Percentiles rank a stretch among this genome's conserved stretches.
These are phyloP conservation scores for Aldabrachelys gigantea DNA, from an alignment of 2,113 vertebrate species.

Conservation along the genomic window DNA sequence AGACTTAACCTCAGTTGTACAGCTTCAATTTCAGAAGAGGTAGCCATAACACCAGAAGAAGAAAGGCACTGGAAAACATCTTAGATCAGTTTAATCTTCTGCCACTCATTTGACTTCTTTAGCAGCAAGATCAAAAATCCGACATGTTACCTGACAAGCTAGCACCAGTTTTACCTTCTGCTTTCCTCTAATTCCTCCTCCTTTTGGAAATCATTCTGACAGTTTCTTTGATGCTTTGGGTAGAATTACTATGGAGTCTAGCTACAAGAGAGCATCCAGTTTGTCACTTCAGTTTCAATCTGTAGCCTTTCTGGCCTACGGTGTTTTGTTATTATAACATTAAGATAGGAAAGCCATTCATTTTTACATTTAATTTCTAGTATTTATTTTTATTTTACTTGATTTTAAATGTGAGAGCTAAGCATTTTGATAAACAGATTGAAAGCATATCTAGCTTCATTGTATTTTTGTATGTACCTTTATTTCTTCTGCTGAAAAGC, in stretches of 20 bases:
- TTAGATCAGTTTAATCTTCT: neutral
- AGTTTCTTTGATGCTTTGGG: neutral
- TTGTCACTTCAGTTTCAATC: neutral
- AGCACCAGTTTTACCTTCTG: neutral
- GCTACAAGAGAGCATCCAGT: neutral
- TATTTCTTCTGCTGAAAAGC: neutral
- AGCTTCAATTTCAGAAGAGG: neutral
- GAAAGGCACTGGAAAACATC: neutral
- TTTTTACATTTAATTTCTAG: neutral
- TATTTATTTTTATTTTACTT: neutral
- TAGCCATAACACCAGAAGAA: neutral
- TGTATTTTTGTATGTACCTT: neutral
- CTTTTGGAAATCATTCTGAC: neutral
- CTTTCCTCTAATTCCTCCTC: neutral
- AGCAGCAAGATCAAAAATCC: neutral
- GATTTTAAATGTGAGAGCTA: neutral
- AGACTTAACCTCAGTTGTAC: neutral
- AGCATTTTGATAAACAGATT: neutral
- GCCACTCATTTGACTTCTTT: neutral
- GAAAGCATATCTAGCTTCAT: neutral
- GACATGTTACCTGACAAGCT: neutral
- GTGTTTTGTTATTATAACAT: neutral
- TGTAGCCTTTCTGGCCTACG: neutral
- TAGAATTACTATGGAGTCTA: neutral
- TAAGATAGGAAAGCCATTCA: neutral